Percentiles rank a stretch among this genome's conserved stretches.
Conservation (phyloP, 2,797 vertebrate genomes). For the Cheirogaleus major region DNA sequence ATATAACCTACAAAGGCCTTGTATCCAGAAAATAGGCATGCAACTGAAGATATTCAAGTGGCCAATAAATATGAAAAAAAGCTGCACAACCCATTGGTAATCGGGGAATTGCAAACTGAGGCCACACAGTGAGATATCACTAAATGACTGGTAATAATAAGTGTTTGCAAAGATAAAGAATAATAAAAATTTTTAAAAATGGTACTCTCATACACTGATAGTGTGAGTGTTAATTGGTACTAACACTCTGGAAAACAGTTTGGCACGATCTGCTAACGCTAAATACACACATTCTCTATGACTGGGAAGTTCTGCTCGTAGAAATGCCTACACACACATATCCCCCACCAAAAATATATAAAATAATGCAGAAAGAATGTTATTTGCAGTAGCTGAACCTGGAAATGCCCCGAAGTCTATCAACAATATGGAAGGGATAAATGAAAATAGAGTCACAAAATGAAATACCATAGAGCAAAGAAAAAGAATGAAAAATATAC, state of each 20-base stretch:
- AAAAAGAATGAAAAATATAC: neutral
- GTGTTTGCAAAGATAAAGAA: neutral
- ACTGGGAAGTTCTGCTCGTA: neutral
- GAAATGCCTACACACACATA: neutral
- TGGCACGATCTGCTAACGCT: neutral
- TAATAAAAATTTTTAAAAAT: neutral
- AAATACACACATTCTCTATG: neutral
- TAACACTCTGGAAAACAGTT: neutral
- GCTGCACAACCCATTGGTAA: neutral
- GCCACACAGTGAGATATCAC: neutral
- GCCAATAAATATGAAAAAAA: neutral
- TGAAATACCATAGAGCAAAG: neutral
- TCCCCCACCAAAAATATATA: neutral
- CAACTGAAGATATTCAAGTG: neutral
- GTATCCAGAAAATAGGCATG: neutral
- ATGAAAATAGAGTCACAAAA: neutral
- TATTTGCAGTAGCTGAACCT: neutral
- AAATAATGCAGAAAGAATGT: neutral
- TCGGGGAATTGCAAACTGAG: neutral
- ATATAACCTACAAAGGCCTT: neutral
- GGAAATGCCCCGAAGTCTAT: neutral
- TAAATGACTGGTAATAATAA: neutral
- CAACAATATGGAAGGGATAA: neutral
- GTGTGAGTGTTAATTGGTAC: neutral
- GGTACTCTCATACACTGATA: neutral